These are phyloP conservation scores for Plemyria rubiginata DNA, from an alignment of 2,888 invertebrate genomes.

Conservation along the genomic window DNA sequence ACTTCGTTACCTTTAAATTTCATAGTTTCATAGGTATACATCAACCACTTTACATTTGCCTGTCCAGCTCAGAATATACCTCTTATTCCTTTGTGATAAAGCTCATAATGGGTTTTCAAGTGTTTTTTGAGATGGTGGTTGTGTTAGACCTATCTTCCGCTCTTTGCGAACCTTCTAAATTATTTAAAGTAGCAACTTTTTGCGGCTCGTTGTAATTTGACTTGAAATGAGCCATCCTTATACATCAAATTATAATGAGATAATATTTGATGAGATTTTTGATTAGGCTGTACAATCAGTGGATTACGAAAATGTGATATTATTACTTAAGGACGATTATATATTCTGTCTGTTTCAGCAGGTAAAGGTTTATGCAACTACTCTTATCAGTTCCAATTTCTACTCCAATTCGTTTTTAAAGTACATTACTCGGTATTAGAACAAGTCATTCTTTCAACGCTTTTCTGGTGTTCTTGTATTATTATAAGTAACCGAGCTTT, in stretches of 20 bases:
- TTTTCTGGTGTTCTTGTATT: no score
- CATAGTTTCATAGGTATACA: slow-evolving; percentile 48
- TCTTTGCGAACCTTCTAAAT: slow-evolving; percentile 44
- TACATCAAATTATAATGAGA: slow-evolving; percentile 50
- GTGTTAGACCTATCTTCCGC: slow-evolving; percentile 40
- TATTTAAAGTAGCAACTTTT: slow-evolving; percentile 50
- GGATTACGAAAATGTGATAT: not conserved
- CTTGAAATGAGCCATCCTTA: slow-evolving; percentile 43
- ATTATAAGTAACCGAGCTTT: no score
- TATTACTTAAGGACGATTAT: no score
- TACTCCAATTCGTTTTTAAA: no score
- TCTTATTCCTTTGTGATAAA: slow-evolving; percentile 24
- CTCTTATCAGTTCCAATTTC: no score
- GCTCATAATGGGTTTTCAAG: slow-evolving; percentile 11
- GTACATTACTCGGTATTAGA: no score
- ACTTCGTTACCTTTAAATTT: slow-evolving; percentile 50
- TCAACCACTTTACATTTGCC: slow-evolving; percentile 21
- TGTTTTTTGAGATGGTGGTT: slow-evolving; percentile 1
- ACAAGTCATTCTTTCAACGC: no score
- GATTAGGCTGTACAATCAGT: slow-evolving; percentile 3
- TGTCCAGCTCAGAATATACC: not conserved
- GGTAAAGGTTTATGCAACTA: no score
- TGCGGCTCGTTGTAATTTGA: slow-evolving; percentile 43
- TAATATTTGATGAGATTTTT: slow-evolving; percentile 41
- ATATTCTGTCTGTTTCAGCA: no score